Percentiles rank a stretch among this genome's conserved stretches.
phyloP scores from a whole-genome alignment of 2,888 invertebrate species.

The Stenodema calcarata region DNA sequence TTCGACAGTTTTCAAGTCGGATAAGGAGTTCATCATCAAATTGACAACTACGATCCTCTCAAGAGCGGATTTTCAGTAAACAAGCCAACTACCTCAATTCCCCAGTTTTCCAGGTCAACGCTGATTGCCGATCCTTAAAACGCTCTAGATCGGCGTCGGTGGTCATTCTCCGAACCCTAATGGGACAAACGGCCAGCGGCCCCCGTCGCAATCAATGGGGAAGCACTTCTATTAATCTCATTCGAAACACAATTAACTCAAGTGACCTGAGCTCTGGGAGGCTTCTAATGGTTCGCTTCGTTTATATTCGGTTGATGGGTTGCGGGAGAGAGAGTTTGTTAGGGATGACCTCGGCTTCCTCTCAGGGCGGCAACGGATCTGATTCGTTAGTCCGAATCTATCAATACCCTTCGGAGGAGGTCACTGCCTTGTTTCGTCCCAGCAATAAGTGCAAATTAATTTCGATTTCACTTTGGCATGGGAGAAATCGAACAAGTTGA shows the following conservation, averaged over 20 bases:
- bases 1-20: too few relatives aligned
- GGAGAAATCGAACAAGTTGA: too few relatives aligned
- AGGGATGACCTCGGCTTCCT: not conserved
- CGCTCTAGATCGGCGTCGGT: too few relatives aligned
- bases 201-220: slow-evolving; percentile 1
- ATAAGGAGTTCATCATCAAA: too few relatives aligned
- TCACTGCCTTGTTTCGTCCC: not conserved
- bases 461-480: too few relatives aligned
- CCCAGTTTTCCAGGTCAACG: not conserved
- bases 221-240: slow-evolving; percentile 32
- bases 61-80: not conserved
- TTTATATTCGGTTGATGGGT: not conserved
- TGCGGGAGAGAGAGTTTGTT: not conserved
- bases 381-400: not conserved
- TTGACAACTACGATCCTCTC: too few relatives aligned
- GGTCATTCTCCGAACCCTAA: not conserved
- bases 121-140: not conserved
- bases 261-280: not conserved
- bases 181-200: not conserved
- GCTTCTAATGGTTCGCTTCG: not conserved
- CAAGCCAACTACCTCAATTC: not conserved
- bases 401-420: not conserved
- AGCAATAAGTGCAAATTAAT: not conserved
- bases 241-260: slow-evolving; percentile 35
- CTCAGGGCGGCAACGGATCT: not conserved